phyloP scores from a whole-genome alignment of 2,797 vertebrate genomes.

The Kryptolebias ocellatus region DNA sequence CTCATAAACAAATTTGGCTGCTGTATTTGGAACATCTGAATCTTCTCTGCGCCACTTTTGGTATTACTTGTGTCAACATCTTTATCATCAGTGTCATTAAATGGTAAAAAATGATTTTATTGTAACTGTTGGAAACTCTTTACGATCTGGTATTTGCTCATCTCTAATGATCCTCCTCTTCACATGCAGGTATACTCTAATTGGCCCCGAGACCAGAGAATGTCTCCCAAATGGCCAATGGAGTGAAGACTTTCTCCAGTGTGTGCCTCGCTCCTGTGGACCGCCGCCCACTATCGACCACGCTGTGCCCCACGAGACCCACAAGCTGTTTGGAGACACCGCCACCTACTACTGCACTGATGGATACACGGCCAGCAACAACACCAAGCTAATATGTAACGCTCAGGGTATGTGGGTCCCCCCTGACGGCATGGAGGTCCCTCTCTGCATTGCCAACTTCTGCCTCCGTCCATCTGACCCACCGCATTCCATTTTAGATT shows the following conservation, averaged over 20 bases:
- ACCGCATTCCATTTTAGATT: slow-evolving; percentile 91
- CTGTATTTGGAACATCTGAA: no score
- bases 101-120: no score
- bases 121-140: no score
- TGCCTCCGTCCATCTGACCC: slow-evolving; percentile 88
- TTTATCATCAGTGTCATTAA: no score
- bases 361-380: slow-evolving; percentile 91
- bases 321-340: slow-evolving; percentile 92
- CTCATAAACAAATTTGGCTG: no score
- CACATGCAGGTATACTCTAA: slow-evolving; percentile 88
- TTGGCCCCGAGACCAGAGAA: slow-evolving; percentile 87
- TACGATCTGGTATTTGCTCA: not conserved
- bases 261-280: slow-evolving; percentile 93
- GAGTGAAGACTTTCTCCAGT: slow-evolving; percentile 88
- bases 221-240: slow-evolving; percentile 89
- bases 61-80: no score
- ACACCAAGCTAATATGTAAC: slow-evolving; percentile 91
- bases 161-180: slow-evolving; percentile 13
- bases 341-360: slow-evolving; percentile 95
- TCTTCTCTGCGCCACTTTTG: no score
- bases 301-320: slow-evolving; percentile 89
- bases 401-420: slow-evolving; percentile 92
- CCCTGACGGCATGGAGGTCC: slow-evolving; percentile 83
- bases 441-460: slow-evolving; percentile 93
- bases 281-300: slow-evolving; percentile 92